Conservation (phyloP, 2,797 vertebrate species). For the Eupleurogrammus muticus region DNA sequence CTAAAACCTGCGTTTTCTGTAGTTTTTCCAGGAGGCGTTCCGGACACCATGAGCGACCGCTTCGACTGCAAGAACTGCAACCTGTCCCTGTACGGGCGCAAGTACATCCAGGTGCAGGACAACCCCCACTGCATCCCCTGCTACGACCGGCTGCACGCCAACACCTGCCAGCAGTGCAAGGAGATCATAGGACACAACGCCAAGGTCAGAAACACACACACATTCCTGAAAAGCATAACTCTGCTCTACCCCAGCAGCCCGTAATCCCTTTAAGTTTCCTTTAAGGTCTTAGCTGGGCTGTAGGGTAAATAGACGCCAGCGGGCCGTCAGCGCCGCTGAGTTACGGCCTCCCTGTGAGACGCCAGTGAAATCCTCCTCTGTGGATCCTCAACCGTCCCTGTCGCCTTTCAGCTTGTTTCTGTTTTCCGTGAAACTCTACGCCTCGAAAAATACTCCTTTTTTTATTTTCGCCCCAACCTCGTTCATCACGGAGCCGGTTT, state of each 20-base stretch:
- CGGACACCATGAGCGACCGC: constrained; percentile 89
- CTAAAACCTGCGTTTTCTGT: constrained; percentile 24
- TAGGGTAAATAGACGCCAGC: constrained; percentile 51
- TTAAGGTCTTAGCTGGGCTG: constrained; percentile 28
- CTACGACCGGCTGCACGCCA: constrained; percentile 91
- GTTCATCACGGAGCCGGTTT: constrained; percentile 50
- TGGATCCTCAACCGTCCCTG: no score
- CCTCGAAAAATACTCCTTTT: constrained; percentile 35
- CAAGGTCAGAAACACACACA: constrained; percentile 90
- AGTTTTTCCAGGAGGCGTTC: constrained; percentile 24
- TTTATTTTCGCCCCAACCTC: constrained; percentile 40
- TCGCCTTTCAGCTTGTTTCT: constrained; percentile 30
- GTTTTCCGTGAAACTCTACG: constrained; percentile 36
- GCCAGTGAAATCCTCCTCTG: constrained; percentile 51
- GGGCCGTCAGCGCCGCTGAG: constrained; percentile 40
- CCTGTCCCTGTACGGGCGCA: constrained; percentile 92
- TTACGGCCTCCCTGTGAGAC: constrained; percentile 55
- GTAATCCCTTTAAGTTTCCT: background rate
- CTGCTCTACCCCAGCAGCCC: no score
- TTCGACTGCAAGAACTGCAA: constrained; percentile 93
- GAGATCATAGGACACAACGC: constrained; percentile 92
- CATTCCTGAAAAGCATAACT: no score
- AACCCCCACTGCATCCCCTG: constrained; percentile 94
- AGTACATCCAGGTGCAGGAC: constrained; percentile 92
- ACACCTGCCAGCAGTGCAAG: constrained; percentile 94